Conservation (phyloP, 2,888 invertebrate genomes). For the Magallana nippona region DNA sequence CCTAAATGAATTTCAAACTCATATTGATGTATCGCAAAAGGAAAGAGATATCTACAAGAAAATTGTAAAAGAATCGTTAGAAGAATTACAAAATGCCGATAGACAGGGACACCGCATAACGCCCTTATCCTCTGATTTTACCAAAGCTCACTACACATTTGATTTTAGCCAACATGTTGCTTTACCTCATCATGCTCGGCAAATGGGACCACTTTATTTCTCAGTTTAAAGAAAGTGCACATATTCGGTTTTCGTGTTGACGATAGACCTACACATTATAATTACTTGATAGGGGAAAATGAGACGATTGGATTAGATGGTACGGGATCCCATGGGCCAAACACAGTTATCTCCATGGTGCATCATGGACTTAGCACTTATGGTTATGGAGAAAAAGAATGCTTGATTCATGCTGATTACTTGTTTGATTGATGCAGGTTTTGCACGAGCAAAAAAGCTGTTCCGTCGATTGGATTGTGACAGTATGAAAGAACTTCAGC, state of each 20-base stretch:
- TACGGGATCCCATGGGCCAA: too few relatives aligned
- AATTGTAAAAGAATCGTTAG: not conserved
- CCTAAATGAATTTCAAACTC: constrained; percentile 35
- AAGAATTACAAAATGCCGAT: not conserved
- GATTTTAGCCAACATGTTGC: constrained; percentile 46
- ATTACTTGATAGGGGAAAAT: too few relatives aligned
- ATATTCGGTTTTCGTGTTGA: constrained; percentile 51
- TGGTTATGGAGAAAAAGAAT: constrained; percentile 13
- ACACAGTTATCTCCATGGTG: not conserved
- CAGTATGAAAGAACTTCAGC: too few relatives aligned
- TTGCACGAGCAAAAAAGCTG: too few relatives aligned
- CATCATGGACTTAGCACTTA: not conserved
- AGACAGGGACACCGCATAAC: not conserved
- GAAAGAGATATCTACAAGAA: constrained; percentile 17
- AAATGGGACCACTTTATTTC: constrained; percentile 49
- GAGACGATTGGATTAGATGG: too few relatives aligned
- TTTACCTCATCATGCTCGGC: constrained; percentile 46
- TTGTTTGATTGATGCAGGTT: too few relatives aligned
- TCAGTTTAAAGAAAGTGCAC: constrained; percentile 45
- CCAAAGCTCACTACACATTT: constrained; percentile 41
- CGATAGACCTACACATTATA: constrained; percentile 33
- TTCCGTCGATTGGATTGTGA: too few relatives aligned
- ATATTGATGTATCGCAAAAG: constrained; percentile 38
- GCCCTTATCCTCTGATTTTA: not conserved
- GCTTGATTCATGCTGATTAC: constrained; percentile 42